A percentile compares a stretch with the other conserved stretches of the same genome.
phyloP scores from a whole-genome alignment of 2,888 invertebrate genomes.

The Dolichopus griseipennis region DNA sequence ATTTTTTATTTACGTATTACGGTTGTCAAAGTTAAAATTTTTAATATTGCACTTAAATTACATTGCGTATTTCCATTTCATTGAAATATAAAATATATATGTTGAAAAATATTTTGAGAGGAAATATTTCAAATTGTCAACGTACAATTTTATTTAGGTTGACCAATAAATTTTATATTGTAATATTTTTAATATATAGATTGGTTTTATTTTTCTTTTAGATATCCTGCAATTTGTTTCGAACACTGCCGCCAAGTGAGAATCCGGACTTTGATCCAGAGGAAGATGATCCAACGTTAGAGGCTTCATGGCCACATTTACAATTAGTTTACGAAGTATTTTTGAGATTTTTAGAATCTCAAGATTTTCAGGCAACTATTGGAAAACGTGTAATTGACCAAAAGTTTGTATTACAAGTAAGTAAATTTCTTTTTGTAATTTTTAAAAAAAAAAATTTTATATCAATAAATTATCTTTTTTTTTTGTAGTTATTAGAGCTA shows the following conservation, averaged over 20 bases:
- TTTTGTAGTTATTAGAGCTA: constrained; percentile 72
- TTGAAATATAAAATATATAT: too few species aligned
- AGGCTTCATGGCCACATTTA: constrained; percentile 91
- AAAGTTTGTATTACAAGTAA: constrained; percentile 85
- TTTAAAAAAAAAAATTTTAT: neutral
- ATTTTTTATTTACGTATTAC: too few species aligned
- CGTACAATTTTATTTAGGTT: too few species aligned
- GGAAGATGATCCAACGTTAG: constrained; percentile 91
- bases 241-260: constrained; percentile 77
- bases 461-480: constrained; percentile 14
- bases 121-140: too few species aligned
- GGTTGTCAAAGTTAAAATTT: too few species aligned
- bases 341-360: constrained; percentile 77
- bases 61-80: too few species aligned
- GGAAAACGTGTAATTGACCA: constrained; percentile 93
- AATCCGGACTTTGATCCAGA: constrained; percentile 89
- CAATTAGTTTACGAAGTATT: constrained; percentile 72
- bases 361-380: constrained; percentile 84
- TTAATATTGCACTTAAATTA: too few species aligned
- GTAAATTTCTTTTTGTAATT: constrained; percentile 7
- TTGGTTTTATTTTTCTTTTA: constrained; percentile 34
- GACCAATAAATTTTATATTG: too few species aligned
- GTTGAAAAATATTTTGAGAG: too few species aligned
- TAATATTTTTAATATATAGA: constrained; percentile 16
- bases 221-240: constrained; percentile 82